Base-by-base conservation (phyloP, 2,113 vertebrate species). In the Campylorhamphus procurvoides region DNA sequence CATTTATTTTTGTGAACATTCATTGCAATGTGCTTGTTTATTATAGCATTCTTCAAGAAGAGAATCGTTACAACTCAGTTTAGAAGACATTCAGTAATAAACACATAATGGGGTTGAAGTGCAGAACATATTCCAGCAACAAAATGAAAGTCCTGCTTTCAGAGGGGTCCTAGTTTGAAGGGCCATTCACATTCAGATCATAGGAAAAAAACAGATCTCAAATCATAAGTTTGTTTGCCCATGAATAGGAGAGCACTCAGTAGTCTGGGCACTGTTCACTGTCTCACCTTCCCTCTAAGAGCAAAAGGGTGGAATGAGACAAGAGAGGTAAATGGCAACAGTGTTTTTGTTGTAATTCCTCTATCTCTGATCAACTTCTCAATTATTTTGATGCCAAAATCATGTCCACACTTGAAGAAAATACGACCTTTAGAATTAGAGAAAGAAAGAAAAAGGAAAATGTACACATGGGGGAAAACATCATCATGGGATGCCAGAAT, bases 321-420 rank as follows among this genome's bases (percentile, higher is more conserved):
- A 14, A 5, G 5, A 64, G 8, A 74, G 13, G 3, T 44, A 82
- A 85, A 39, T 3, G 0, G 3, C 10, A 76, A 46, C 0, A 0
- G 18, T 66, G 4, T 5, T 94, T 75, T 27, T 62, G 11, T 29
- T 73, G 9, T 4, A 46, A 35, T 47, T 71, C 10, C 24, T 73
- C 10, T 22, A 60, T 17, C 24, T 58, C n/a, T 59, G 20, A 53
- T 6, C n/a, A 59, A 16, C 28, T 76, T 18, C 12, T 87, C 23
- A 42, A 68, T 50, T 0, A 22, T 63, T 80, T 52, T 63, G 18
- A 13, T 35, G 6, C 42, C 83, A 76, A 90, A 85, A 52, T 68
- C 18, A 31, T 44, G 11, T 1, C 19, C 7, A 12, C 42, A 7
- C 20, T 95, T 77, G 7, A 71, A 78, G 7, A 71, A 28, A 59